Conservation (phyloP, 1,140 invertebrate species). For the Eufriesea mexicana region DNA sequence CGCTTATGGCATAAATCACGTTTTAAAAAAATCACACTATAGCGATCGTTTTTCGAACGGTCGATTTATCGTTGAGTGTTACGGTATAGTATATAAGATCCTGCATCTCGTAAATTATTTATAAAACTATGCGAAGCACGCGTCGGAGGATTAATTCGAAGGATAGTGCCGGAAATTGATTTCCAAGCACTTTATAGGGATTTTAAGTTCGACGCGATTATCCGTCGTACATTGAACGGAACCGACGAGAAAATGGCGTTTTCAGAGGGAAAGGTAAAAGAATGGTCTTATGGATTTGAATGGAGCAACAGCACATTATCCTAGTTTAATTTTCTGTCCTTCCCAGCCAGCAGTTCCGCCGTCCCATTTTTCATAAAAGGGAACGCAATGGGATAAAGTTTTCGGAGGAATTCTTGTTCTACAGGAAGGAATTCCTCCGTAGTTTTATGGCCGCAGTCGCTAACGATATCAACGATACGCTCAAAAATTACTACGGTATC, state of each 20-base stretch:
- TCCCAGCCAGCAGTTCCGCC: background rate
- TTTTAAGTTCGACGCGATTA: background rate
- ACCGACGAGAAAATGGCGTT: background rate
- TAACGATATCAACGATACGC: conserved; percentile 31
- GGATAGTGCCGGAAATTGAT: background rate
- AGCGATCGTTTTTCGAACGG: too few species aligned
- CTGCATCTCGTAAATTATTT: background rate
- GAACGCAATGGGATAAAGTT: conserved; percentile 17
- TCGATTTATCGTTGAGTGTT: background rate
- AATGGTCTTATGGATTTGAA: conserved; percentile 16
- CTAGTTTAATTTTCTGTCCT: conserved; percentile 26
- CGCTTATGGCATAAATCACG: too few species aligned
- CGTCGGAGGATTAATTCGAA: background rate
- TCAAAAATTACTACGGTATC: conserved; percentile 5
- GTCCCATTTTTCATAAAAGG: conserved; percentile 22
- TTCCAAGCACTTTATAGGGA: background rate
- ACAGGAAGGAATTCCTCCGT: background rate
- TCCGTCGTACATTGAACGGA: background rate
- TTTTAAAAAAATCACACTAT: background rate
- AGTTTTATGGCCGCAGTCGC: conserved; percentile 4
- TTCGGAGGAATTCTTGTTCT: conserved; percentile 15
- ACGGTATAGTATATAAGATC: too few species aligned
- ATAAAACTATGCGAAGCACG: background rate
- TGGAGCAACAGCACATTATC: conserved; percentile 19
- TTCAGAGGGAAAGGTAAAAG: background rate